Evolutionary conservation across 2,888 invertebrate genomes (phyloP), one percentile per base, ranked within the genome.

Genomic region (Stenotaenia linearis): DNA sequence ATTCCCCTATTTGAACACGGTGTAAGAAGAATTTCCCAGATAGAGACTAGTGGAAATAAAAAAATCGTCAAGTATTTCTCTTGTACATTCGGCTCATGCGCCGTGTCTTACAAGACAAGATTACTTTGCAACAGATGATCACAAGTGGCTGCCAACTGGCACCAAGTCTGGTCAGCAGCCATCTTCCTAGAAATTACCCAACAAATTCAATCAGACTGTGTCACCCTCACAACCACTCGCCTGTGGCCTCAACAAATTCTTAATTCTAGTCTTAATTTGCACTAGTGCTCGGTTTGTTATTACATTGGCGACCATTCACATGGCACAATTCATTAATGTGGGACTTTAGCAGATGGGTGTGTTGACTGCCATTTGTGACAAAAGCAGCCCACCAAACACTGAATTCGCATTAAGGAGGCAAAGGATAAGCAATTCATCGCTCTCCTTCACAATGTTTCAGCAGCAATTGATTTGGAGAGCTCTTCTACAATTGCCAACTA

Each of bases 321-420:
- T 76, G 76, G 12, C 76, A 76, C 76, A 76, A 76, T 23, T 76
- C 76, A 76, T 76, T 76, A 76, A 35, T 37, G 76, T 37, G 75
- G 25, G 75, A 75, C 75, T 75, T 75, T n/a, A 32, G 23, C 75
- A 75, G 75, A 75, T 75, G 75, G 30, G 25, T 32, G n/a, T 25
- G 75, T 32, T 75, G 23, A 56, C 56, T 56, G 56, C 56, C 18
- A 56, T 56, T 56, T 56, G 56, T 56, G 56, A 56, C 56, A 56
- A 56, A 56, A 56, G 12, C 18, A 18, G 18, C 23, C 56, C 56
- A 56, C 56, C 21, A 56, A 56, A 18, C 56, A 56, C 56, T 56
- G 56, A 56, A 56, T 56, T 56, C 56, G 56, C 56, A 56, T 56
- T 56, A 56, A 56, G 56, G 56, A 56, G 12, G 56, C 56, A 56